Evolutionary conservation across 2,888 invertebrate species (phyloP), one percentile per base, ranked within the genome.

Genomic region (Dascillus cervinus): DNA sequence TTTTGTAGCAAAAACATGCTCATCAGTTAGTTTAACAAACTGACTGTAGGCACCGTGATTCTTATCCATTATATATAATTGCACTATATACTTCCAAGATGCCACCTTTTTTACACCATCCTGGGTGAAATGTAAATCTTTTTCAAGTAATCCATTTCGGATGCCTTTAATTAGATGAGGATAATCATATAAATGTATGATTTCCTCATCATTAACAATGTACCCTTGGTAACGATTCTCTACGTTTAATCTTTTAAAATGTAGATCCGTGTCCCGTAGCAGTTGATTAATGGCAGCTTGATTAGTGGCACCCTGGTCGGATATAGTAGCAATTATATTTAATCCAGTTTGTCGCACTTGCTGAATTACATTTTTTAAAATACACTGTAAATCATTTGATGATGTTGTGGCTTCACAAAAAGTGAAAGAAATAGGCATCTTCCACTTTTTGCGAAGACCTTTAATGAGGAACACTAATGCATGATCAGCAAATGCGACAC

Each of bases 391-490:
- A n/a, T 26, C 11, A 1, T 4, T 5, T 15, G 22, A 6, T 3
- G 9, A 19, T 15, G 26, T 31, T 0, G 30, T 34, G 19, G 12
- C n/a, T 23, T 34, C 27, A 1, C 17, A 13, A 22, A 35, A 28
- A 20, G 10, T 31, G 13, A 17, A 38, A 14, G 13, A 13, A 0
- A 38, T 23, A 1, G 32, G 32, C 10, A 27, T 27, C 13, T 37
- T 37, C 37, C 37, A 37, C 11, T 37, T 37, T 8, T 12, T 29
- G 2, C 17, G 1, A 3, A 29, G 10, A 3, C 32, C 37, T 25
- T 41, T 47, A 4, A 44, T n/a, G 38, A 53, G 41, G 26, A 50
- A 52, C 8, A 47, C 40, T 8, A 46, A 19, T 21, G 48, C 50
- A 37, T 52, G 50, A 25, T 52, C 46, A 14, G 50, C 49, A 37